These are phyloP conservation scores for Gavia stellata DNA, from an alignment of 2,113 vertebrate species.

Conservation along the genomic window DNA sequence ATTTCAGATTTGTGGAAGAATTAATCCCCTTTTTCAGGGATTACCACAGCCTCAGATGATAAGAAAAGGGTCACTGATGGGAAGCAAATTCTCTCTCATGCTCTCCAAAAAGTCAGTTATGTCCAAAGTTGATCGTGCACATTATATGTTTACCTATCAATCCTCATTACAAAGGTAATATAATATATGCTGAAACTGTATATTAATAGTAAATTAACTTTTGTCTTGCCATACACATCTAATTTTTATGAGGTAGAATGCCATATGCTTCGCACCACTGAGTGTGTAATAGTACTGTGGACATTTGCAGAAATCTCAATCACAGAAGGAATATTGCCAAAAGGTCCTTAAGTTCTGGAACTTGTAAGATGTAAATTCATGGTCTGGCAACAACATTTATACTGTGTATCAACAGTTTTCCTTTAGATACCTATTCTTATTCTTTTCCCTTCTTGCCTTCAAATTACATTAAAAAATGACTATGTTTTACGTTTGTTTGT, in stretches of 20 bases:
- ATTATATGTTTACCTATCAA: background rate
- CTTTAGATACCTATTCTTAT: background rate
- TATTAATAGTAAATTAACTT: background rate
- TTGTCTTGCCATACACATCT: background rate
- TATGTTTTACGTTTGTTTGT: background rate
- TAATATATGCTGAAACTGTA: background rate
- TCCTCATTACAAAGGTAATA: background rate
- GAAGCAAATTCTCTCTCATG: background rate
- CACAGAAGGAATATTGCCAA: background rate
- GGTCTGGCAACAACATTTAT: background rate
- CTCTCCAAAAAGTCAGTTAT: background rate
- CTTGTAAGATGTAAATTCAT: background rate
- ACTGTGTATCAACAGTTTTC: background rate
- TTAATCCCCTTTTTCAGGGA: background rate
- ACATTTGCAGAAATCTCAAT: background rate
- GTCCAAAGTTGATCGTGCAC: background rate
- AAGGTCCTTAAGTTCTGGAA: background rate
- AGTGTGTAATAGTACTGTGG: background rate
- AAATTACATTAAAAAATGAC: background rate
- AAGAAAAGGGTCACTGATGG: background rate
- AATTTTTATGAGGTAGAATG: background rate
- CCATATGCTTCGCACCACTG: background rate
- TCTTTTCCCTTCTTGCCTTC: background rate
- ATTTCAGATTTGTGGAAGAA: background rate
- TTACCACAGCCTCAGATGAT: background rate